Evolutionary conservation across 2,888 invertebrate genomes (phyloP).

Genomic region (Glaucopsyche alexis): DNA sequence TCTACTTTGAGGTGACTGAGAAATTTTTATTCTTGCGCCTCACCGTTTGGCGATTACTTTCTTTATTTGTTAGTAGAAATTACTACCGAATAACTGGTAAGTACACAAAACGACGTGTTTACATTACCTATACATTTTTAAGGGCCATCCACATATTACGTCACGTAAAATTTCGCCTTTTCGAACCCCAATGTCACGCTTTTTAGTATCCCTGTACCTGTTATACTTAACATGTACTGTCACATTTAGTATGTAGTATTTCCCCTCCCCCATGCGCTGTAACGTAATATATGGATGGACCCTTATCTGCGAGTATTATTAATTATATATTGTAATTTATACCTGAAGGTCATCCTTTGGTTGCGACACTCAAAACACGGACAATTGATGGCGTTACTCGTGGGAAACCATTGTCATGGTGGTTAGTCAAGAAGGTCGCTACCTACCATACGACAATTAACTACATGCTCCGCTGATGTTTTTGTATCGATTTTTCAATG

Average conservation of each 20-base stretch:
- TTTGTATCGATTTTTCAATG: slow-evolving; percentile 13
- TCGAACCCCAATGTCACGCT: no score
- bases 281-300: no score
- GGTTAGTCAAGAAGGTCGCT: slow-evolving; percentile 46
- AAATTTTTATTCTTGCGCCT: not conserved
- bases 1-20: not conserved
- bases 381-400: slow-evolving; percentile 40
- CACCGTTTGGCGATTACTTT: not conserved
- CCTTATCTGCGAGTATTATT: not conserved
- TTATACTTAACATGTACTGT: no score
- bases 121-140: no score
- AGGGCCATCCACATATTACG: no score
- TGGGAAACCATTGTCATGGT: slow-evolving; percentile 51
- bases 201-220: no score
- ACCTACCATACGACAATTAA: slow-evolving; percentile 34
- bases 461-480: slow-evolving; percentile 17
- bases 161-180: no score
- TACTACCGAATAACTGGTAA: not conserved
- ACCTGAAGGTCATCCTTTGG: slow-evolving; percentile 18
- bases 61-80: not conserved
- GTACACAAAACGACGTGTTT: no score
- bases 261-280: no score
- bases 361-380: slow-evolving; percentile 23
- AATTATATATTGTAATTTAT: no score
- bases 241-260: no score